Evolutionary conservation across 2,888 invertebrate genomes (phyloP).

Genomic region (Stenurella melanura): DNA sequence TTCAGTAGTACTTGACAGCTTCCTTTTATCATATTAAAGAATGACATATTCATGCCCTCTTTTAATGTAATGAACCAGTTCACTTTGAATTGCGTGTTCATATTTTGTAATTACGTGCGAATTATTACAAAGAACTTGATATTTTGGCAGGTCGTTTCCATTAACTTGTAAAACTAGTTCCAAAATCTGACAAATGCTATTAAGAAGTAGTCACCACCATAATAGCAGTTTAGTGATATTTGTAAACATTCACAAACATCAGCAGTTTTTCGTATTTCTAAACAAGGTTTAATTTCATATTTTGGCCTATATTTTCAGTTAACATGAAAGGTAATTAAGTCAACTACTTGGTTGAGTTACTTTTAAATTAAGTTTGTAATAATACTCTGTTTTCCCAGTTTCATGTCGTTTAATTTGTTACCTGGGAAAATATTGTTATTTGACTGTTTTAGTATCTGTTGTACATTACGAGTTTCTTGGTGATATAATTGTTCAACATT

Average conservation of each 20-base stretch:
- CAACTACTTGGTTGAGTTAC: conserved; percentile 21
- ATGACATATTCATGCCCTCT: conserved; percentile 10
- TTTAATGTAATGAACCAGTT: conserved; percentile 47
- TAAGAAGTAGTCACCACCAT: conserved; percentile 10
- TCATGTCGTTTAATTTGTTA: background rate
- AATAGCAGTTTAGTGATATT: background rate
- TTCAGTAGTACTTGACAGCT: background rate
- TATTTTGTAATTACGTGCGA: conserved; percentile 45
- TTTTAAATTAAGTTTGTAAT: conserved; percentile 18
- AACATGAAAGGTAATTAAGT: conserved; percentile 21
- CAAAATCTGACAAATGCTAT: conserved; percentile 27
- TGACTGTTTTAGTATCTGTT: too few species aligned
- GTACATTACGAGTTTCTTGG: too few species aligned
- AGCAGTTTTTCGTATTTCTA: background rate
- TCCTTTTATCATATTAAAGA: conserved; percentile 12
- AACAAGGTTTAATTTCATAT: background rate
- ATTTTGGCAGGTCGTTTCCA: conserved; percentile 42
- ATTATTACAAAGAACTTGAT: conserved; percentile 47
- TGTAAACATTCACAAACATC: background rate
- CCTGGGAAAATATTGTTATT: too few species aligned
- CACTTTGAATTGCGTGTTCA: conserved; percentile 45
- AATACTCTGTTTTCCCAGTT: background rate
- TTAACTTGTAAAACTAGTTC: conserved; percentile 23
- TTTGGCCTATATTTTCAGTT: conserved; percentile 22
- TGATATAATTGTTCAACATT: too few species aligned